phyloP scores from a whole-genome alignment of 2,113 vertebrate genomes.

The Thunnus maccoyii region DNA sequence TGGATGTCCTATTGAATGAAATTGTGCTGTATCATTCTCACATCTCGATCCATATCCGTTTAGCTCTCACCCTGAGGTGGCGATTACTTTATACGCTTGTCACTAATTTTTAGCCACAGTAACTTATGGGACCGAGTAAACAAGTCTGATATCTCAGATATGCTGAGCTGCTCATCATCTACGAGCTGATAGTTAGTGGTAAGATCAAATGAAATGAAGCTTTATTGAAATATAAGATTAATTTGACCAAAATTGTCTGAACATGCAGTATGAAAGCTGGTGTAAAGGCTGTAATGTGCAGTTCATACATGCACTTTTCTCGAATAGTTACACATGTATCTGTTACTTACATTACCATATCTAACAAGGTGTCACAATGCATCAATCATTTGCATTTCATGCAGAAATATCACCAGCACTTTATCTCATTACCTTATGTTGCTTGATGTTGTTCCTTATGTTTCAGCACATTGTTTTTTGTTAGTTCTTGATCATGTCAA shows the following conservation, averaged over 20 bases:
- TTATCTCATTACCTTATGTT: conserved; percentile 4
- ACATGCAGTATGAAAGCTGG: neutral
- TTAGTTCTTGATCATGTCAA: neutral
- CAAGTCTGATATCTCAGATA: neutral
- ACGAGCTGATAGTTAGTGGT: neutral
- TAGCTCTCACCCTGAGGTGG: conserved; percentile 6
- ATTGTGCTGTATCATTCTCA: conserved; percentile 61
- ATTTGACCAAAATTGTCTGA: neutral
- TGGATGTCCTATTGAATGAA: conserved; percentile 61
- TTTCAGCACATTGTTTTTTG: conserved; percentile 30
- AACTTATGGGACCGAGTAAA: conserved; percentile 25
- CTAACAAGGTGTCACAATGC: conserved; percentile 7
- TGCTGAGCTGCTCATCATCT: conserved; percentile 6
- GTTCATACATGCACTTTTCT: neutral
- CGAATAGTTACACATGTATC: neutral
- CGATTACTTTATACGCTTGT: conserved; percentile 16
- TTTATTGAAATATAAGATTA: conserved; percentile 19
- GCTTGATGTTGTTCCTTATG: conserved; percentile 32
- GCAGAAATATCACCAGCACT: conserved; percentile 44
- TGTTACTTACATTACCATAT: neutral
- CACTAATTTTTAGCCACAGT: conserved; percentile 22
- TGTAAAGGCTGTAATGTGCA: neutral
- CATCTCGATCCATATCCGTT: conserved; percentile 37
- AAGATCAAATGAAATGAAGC: neutral
- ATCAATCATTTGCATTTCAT: conserved; percentile 52